These are phyloP conservation scores for Drosophila azteca DNA, from an alignment of 1,140 invertebrate genomes.

Conservation along the genomic window DNA sequence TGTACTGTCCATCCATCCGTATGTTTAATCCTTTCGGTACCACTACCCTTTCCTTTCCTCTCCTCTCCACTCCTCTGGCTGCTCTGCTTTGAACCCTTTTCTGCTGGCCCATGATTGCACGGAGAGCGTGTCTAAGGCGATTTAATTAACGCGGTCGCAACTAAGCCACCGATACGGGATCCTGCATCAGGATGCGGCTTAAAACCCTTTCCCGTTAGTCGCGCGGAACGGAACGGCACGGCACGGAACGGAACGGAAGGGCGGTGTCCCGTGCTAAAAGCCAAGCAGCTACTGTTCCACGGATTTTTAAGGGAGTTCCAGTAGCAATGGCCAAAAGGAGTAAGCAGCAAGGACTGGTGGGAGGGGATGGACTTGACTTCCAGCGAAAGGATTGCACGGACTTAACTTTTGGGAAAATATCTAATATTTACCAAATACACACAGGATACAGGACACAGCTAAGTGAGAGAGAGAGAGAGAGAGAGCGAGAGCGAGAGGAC, in stretches of 20 bases:
- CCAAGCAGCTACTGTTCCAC: conserved; percentile 62
- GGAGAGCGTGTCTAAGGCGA: conserved; percentile 77
- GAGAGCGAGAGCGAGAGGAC: neutral
- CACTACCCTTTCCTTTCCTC: conserved; percentile 3
- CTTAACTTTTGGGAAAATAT: conserved; percentile 56
- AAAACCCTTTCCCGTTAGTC: conserved; percentile 58
- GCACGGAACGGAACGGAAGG: conserved; percentile 28
- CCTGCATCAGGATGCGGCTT: conserved; percentile 28
- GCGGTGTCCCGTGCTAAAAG: conserved; percentile 62
- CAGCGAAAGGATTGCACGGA: conserved; percentile 64
- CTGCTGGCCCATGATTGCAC: conserved; percentile 37
- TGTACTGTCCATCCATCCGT: neutral
- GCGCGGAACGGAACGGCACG: conserved; percentile 3
- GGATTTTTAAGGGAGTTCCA: conserved; percentile 1
- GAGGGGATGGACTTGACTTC: conserved; percentile 40
- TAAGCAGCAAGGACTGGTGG: conserved; percentile 9
- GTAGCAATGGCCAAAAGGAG: too few species aligned
- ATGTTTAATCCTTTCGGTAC: conserved; percentile 34
- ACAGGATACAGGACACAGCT: neutral
- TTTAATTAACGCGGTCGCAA: conserved; percentile 81
- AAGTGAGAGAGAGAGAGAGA: too few species aligned
- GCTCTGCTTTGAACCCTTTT: conserved; percentile 48
- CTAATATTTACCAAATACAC: conserved; percentile 78
- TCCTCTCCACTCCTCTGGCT: neutral
- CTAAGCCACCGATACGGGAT: conserved; percentile 49